Percentiles rank a stretch among this genome's conserved stretches.
These are phyloP conservation scores for Neopipo cinnamomea DNA, from an alignment of 2,113 vertebrate species.

Conservation along the genomic window DNA sequence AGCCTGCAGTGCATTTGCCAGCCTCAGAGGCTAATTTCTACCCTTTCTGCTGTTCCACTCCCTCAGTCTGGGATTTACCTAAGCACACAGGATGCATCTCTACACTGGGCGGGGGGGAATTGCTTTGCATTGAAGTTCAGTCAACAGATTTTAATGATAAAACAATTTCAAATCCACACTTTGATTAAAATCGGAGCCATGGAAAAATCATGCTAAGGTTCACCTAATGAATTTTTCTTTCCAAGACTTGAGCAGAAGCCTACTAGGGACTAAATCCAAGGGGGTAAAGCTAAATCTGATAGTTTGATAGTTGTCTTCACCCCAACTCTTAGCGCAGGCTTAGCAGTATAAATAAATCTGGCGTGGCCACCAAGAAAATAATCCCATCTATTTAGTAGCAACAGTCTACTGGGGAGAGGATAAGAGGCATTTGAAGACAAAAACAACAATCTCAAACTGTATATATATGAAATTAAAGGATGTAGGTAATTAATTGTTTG, in stretches of 20 bases:
- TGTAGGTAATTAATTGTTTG: constrained; percentile 53
- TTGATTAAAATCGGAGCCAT: constrained; percentile 64
- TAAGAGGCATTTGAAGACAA: constrained; percentile 31
- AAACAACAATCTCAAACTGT: constrained; percentile 13
- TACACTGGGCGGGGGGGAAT: neutral
- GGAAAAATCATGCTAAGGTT: constrained; percentile 45
- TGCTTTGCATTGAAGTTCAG: neutral
- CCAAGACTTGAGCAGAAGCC: neutral
- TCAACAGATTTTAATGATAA: constrained; percentile 55
- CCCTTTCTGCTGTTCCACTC: constrained; percentile 9
- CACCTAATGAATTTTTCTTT: constrained; percentile 22
- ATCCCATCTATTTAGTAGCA: constrained; percentile 52
- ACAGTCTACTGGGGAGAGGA: constrained; percentile 22
- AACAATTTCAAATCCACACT: constrained; percentile 50
- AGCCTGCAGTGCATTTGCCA: constrained; percentile 26
- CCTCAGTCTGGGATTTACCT: constrained; percentile 26
- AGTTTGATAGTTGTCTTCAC: neutral
- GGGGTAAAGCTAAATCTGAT: neutral
- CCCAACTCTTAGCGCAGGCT: neutral
- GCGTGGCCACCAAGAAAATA: constrained; percentile 25
- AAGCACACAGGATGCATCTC: neutral
- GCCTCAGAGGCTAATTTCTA: constrained; percentile 38
- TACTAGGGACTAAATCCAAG: neutral
- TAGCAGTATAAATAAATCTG: constrained; percentile 25
- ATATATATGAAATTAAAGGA: constrained; percentile 37